Evolutionary conservation across 2,113 vertebrate genomes (phyloP), one percentile per base, ranked within the genome.

Genomic region (Grus americana): DNA sequence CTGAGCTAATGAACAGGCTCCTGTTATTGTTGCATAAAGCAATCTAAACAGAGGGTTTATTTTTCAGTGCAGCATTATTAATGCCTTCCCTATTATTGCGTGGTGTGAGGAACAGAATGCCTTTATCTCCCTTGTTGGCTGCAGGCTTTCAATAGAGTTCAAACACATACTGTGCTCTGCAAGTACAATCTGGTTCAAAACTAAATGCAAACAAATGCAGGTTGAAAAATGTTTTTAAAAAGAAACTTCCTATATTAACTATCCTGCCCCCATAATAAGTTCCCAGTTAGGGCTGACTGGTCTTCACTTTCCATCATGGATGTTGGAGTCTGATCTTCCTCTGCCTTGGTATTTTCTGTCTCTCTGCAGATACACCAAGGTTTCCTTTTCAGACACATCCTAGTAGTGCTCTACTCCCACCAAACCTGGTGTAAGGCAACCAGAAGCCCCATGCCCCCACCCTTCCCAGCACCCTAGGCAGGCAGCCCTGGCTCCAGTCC

Each of bases 1-100:
- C 73, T 76, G 73, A 95, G 92, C 83, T 91, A 54, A 57, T 71
- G 54, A 65, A 74, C 70, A 90, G 58, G 70, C 36, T 85, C 23
- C 32, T 79, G 22, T 58, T 88, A 82, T 70, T 93, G 70, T 85
- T 92, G 58, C 63, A 93, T 72, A 68, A 79, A 90, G 40, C 70
- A 72, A 68, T 91, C 65, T 91, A 79, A 95, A 94, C 21, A 76
- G 70, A 88, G 22, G 23, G 27, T 3, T 3, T 74, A 67, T 93
- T 95, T 97, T 91, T 87, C 80, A 59, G 23, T 6, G 15, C 50
- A 91, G 55, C 50, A 50, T 85, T 85, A 84, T 92, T 94, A 95
- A 89, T 87, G 79, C 30, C 24, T 91, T 87, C 54, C n/a, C 58
- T 91, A 54, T 87, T 86, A 89, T 50, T 88, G 34, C 6, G 2